Percentiles rank a stretch among this genome's conserved stretches.
Conservation (phyloP, 1,140 invertebrate species). For the Drosophila lacertosa region DNA sequence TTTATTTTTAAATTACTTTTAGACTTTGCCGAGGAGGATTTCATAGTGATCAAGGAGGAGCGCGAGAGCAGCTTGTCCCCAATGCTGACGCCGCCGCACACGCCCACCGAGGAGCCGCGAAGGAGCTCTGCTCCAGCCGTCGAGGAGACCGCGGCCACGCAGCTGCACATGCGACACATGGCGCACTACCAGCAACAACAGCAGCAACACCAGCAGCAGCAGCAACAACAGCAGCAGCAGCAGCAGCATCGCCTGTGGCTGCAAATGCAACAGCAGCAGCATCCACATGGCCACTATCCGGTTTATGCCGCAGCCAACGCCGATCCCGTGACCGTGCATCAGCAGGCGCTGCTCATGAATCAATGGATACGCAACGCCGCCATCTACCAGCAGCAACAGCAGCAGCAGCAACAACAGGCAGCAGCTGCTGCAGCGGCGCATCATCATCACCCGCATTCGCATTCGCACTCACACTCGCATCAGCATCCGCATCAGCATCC, state of each 20-base stretch:
- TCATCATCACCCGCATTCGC: constrained; percentile 34
- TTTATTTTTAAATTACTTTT: not conserved
- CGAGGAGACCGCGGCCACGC: constrained; percentile 65
- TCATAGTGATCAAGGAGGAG: constrained; percentile 86
- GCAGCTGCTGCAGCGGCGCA: constrained; percentile 50
- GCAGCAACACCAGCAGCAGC: constrained; percentile 69
- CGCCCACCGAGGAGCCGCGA: constrained; percentile 86
- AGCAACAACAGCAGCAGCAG: constrained; percentile 44
- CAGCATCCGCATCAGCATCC: constrained; percentile 47
- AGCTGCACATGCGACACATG: constrained; percentile 71
- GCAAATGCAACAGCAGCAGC: constrained; percentile 62
- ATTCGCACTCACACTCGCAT: constrained; percentile 11
- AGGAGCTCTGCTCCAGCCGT: constrained; percentile 64
- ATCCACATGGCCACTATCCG: constrained; percentile 56
- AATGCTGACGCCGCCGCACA: constrained; percentile 89
- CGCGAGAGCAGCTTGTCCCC: constrained; percentile 87
- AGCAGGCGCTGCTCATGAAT: constrained; percentile 87
- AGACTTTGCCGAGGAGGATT: constrained; percentile 84
- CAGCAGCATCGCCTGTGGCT: constrained; percentile 64
- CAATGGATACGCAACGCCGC: constrained; percentile 90
- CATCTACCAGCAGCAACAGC: constrained; percentile 86
- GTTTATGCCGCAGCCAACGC: constrained; percentile 73
- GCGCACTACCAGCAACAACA: constrained; percentile 70
- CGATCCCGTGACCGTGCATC: constrained; percentile 80
- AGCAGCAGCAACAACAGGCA: constrained; percentile 63